Percentiles rank a stretch among this genome's conserved stretches.
Conservation (phyloP, 2,797 vertebrate species). For the Karalla daura region DNA sequence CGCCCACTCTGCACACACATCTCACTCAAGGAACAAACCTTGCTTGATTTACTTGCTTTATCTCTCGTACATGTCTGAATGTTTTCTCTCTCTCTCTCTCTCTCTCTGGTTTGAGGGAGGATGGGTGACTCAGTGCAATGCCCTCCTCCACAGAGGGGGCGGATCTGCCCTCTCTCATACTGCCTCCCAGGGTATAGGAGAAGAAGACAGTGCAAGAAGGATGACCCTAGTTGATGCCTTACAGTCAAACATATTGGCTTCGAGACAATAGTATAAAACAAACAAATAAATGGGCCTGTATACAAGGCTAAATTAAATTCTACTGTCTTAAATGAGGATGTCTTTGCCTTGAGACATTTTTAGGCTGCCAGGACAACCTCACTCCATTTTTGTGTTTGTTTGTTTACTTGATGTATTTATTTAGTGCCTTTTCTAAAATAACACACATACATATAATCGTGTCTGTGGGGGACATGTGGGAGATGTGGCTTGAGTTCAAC, state of each 20-base stretch:
- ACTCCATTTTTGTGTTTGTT: slow-evolving; percentile 47
- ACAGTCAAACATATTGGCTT: slow-evolving; percentile 83
- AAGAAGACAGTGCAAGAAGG: slow-evolving; percentile 79
- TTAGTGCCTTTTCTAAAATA: slow-evolving; percentile 57
- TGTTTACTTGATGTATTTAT: slow-evolving; percentile 72
- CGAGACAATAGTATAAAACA: slow-evolving; percentile 80
- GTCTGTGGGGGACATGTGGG: slow-evolving; percentile 56
- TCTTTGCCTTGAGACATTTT: slow-evolving; percentile 74
- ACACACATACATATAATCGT: slow-evolving; percentile 51
- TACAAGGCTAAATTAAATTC: slow-evolving; percentile 81
- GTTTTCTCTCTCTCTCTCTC: slow-evolving; percentile 59
- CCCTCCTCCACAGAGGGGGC: slow-evolving; percentile 84
- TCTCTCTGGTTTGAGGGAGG: slow-evolving; percentile 78
- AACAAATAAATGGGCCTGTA: slow-evolving; percentile 79
- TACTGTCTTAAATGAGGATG: slow-evolving; percentile 74
- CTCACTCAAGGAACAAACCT: slow-evolving; percentile 84
- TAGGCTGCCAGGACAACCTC: slow-evolving; percentile 68
- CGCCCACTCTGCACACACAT: slow-evolving; percentile 88
- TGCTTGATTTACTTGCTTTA: slow-evolving; percentile 78
- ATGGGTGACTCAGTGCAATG: slow-evolving; percentile 82
- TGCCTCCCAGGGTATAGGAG: slow-evolving; percentile 77
- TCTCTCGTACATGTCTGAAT: slow-evolving; percentile 71
- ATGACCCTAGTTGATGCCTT: slow-evolving; percentile 83
- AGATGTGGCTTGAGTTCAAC: slow-evolving; percentile 34
- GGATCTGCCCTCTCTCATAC: slow-evolving; percentile 80